Evolutionary conservation across 1,140 invertebrate species (phyloP), one percentile per base, ranked within the genome.

Genomic region (Leptestheria dahalacensis): DNA sequence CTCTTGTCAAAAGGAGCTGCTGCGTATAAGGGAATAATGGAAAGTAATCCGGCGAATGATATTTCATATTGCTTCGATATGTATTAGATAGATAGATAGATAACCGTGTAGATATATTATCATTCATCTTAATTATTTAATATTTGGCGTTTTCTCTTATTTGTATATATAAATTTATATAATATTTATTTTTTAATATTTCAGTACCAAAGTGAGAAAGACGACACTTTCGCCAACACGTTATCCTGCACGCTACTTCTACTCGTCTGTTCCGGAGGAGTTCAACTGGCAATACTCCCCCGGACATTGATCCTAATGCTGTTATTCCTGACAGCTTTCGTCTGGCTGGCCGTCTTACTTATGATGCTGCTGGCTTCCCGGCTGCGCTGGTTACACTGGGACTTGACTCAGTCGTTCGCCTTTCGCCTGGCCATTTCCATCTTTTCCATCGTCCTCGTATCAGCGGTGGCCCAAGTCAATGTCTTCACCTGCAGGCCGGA

Each of bases 391-490:
- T 87, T 91, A 60, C 74, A 81, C 26, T 91, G 87, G 79, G 88
- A 93, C 69, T 82, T 91, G 46, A 83, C 84, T 1, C 79, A 83
- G 65, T 86, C 84, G 57, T 87, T 88, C 65, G 77, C 83, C 0
- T 73, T 91, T n/a, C 78, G 89, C 52, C 77, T 91, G 61, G 85
- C 86, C 48, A 85, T 90, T 2, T 88, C 88, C 12, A 82, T 88
- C 2, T 88, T 91, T 63, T 88, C 86, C 1, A 82, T 91, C 29
- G 78, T 89, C 15, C 75, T 91, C 21, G 82, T 89, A 24, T 91
- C 90, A 71, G 82, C 86, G 29, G 85, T 90, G 57, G 85, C 85
- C 28, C 88, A 91, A 77, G 84, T 91, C 57, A 93, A 93, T 78
- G 85, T 91, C 72, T 82, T 86, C 67, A 85, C 83, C 4, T 85